Percentiles rank a stretch among this genome's conserved stretches.
Conservation (phyloP, 2,113 vertebrate species). For the Callipepla californica region DNA sequence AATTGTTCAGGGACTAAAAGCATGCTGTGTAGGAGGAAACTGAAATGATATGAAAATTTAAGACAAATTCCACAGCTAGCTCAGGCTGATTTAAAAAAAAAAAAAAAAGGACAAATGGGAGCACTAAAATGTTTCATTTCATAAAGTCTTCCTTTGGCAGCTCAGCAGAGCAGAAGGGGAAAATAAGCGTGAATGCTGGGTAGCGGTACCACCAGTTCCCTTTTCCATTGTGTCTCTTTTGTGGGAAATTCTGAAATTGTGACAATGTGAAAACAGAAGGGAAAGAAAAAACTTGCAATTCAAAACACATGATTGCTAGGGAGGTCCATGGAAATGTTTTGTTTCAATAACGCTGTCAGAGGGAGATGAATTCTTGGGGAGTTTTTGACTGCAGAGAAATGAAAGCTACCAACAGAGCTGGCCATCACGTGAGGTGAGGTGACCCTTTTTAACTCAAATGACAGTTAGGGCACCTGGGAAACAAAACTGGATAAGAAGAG, state of each 20-base stretch:
- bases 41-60: constrained; percentile 22
- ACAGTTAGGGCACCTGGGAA: neutral
- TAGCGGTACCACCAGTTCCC: neutral
- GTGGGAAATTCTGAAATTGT: neutral
- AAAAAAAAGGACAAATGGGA: neutral
- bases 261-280: neutral
- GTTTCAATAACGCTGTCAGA: neutral
- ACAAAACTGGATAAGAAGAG: neutral
- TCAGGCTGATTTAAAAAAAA: neutral
- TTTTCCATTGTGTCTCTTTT: neutral
- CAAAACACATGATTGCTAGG: neutral
- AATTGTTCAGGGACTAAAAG: neutral
- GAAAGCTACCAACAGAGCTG: neutral
- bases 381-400: neutral
- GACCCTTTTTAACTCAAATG: neutral
- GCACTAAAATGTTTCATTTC: neutral
- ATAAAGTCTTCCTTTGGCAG: neutral
- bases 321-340: neutral
- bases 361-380: neutral
- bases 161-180: neutral
- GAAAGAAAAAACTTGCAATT: neutral
- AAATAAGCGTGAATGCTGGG: neutral
- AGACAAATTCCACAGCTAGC: neutral
- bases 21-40: neutral
- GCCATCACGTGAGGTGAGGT: neutral